Evolutionary conservation across 2,888 invertebrate genomes (phyloP).

Genomic region (Thereva unica): DNA sequence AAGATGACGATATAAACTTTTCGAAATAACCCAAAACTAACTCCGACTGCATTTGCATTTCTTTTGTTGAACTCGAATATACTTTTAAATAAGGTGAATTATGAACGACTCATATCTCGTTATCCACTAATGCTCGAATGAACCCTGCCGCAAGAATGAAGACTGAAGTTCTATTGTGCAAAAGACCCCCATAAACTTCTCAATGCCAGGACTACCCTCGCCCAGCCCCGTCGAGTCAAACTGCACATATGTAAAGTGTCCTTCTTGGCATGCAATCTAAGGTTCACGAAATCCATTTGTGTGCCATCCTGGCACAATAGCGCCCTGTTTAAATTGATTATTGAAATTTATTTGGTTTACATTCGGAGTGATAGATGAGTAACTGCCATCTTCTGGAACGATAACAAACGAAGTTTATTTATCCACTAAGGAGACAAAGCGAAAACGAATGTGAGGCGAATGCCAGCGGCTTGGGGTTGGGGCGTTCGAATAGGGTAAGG

Average conservation of each 20-base stretch:
- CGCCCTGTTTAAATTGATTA: conserved; percentile 17
- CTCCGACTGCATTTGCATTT: too few relatives aligned
- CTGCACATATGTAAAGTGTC: conserved; percentile 3
- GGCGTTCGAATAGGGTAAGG: background rate
- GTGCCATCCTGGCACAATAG: background rate
- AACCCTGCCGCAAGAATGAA: too few relatives aligned
- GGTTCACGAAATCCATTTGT: conserved; percentile 5
- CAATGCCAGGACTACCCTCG: too few relatives aligned
- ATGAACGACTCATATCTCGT: too few relatives aligned
- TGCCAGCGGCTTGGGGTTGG: background rate
- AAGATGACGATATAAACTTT: too few relatives aligned
- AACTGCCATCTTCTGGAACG: conserved; percentile 9
- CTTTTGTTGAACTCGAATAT: too few relatives aligned
- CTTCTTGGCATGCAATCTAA: background rate
- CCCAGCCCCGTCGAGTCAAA: too few relatives aligned
- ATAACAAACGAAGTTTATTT: conserved; percentile 21
- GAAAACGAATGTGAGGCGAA: background rate
- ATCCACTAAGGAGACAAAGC: background rate
- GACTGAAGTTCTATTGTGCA: too few relatives aligned
- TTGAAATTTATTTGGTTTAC: conserved; percentile 22
- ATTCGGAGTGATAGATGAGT: conserved; percentile 21
- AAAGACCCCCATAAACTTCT: too few relatives aligned
- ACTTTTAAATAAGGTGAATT: too few relatives aligned
- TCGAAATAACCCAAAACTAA: too few relatives aligned
- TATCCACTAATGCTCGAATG: too few relatives aligned